Conservation (phyloP, 1,140 invertebrate species). For the Ptiloglossa arizonensis region DNA sequence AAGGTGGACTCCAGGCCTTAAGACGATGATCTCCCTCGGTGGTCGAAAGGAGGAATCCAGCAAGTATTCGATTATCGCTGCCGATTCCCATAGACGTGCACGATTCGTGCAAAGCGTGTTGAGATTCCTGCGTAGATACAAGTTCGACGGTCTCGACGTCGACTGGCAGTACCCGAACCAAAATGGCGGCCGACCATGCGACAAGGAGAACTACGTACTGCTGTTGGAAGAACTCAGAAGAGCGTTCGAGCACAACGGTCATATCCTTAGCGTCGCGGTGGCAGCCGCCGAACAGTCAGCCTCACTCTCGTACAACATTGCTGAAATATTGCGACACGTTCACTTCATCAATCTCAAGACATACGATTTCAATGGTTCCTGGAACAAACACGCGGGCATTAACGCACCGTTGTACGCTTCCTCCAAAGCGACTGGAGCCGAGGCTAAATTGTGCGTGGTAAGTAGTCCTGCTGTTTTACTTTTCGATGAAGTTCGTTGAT, state of each 20-base stretch:
- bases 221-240: slow-evolving; percentile 84
- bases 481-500: no score
- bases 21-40: slow-evolving; percentile 87
- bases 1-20: slow-evolving; percentile 84
- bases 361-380: slow-evolving; percentile 88
- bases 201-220: slow-evolving; percentile 80
- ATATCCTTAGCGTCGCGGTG: slow-evolving; percentile 85
- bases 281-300: slow-evolving; percentile 82
- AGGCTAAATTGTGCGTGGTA: slow-evolving; percentile 47
- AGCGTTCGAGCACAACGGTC: slow-evolving; percentile 82
- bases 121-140: slow-evolving; percentile 83
- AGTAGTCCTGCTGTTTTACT: neutral
- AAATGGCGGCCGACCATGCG: slow-evolving; percentile 73
- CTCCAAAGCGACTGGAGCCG: neutral
- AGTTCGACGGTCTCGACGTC: slow-evolving; percentile 91
- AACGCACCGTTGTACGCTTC: slow-evolving; percentile 83
- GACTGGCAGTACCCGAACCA: slow-evolving; percentile 90
- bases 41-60: slow-evolving; percentile 87
- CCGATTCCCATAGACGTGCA: slow-evolving; percentile 78
- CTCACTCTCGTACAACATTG: slow-evolving; percentile 84
- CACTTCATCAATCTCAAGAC: slow-evolving; percentile 87
- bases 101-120: slow-evolving; percentile 84
- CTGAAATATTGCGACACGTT: slow-evolving; percentile 80
- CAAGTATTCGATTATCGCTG: slow-evolving; percentile 85
- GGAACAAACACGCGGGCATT: slow-evolving; percentile 84